Base-by-base conservation (phyloP, 2,888 invertebrate genomes). In the Cephonodes hylas region DNA sequence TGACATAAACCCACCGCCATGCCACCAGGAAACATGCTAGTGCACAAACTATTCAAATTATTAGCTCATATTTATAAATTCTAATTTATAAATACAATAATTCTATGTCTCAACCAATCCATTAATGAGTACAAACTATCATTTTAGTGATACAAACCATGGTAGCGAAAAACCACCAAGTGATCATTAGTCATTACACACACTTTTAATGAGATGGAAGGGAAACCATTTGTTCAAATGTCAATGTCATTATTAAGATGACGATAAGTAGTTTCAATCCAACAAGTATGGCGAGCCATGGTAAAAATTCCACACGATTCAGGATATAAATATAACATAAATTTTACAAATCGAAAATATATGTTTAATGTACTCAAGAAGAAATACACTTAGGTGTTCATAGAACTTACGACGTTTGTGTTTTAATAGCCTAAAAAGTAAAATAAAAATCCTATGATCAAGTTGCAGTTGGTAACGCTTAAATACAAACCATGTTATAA, bases 1-100 rank as follows among this genome's bases (percentile, higher is more conserved):
- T 83, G 74, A 88, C 90, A 91, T 91, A 90, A 91, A 91, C 91
- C 91, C 91, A 91, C 90, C 90, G 81, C 88, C 86, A 74, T 80
- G 83, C 85, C 86, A 87, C 83, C 80, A 80, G 67, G 64, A 71
- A 77, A 75, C 85, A 88, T 88, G 87, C 86, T 74, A 77, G 81
- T 85, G 86, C 85, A 83, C 64, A 72, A 70, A 73, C 65, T 65
- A 42, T 34, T 42, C 20, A 44, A 61, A 34, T 58, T n/a, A n/a
- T n/a, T 38, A 58, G n/a, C 3, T 38, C 42, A 42, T 58, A 23
- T 60, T 25, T 42, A 53, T 42, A 38, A 53, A 53, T 23, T n/a
- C 4, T 1, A 13, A 34, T 27, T 31, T 45, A 27, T 59, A 57
- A 23, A 57, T 42, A 42, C 27, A 48, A 46, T 25, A 42, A 42